Evolutionary conservation across 2,888 invertebrate species (phyloP).

Genomic region (Operophtera brumata): DNA sequence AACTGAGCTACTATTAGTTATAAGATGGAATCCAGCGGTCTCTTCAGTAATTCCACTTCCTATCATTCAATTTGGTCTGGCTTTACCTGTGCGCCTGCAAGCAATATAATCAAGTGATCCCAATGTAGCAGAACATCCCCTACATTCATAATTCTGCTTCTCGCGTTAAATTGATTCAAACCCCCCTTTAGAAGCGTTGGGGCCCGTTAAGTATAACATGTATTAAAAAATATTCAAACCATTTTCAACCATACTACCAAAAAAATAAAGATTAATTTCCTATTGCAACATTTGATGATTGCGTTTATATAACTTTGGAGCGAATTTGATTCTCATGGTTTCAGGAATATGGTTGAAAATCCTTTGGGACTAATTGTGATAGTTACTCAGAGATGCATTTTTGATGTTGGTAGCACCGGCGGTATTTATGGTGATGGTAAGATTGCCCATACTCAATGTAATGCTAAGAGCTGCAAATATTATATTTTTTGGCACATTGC

Average conservation of each 20-base stretch:
- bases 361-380: slow-evolving; percentile 1
- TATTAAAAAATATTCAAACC: slow-evolving; percentile 3
- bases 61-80: neutral
- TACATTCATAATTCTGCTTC: slow-evolving; percentile 32
- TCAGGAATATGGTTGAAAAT: neutral
- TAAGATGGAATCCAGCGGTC: no score
- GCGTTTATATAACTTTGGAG: slow-evolving; percentile 8
- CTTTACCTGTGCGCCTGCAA: neutral
- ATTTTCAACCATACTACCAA: slow-evolving; percentile 20
- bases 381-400: slow-evolving; percentile 37
- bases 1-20: no score
- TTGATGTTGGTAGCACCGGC: slow-evolving; percentile 34
- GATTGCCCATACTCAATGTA: slow-evolving; percentile 38
- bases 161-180: slow-evolving; percentile 56
- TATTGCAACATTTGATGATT: slow-evolving; percentile 18
- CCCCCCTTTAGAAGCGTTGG: slow-evolving; percentile 38
- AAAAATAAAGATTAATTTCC: slow-evolving; percentile 19
- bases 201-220: slow-evolving; percentile 37
- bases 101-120: slow-evolving; percentile 14
- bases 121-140: slow-evolving; percentile 16
- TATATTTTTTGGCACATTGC: neutral
- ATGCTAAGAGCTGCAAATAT: slow-evolving; percentile 7
- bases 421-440: slow-evolving; percentile 42
- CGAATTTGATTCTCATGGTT: slow-evolving; percentile 8
- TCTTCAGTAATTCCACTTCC: neutral